These are phyloP conservation scores for Drosophila yakuba DNA, from an alignment of 1,140 invertebrate species.

Conservation along the genomic window DNA sequence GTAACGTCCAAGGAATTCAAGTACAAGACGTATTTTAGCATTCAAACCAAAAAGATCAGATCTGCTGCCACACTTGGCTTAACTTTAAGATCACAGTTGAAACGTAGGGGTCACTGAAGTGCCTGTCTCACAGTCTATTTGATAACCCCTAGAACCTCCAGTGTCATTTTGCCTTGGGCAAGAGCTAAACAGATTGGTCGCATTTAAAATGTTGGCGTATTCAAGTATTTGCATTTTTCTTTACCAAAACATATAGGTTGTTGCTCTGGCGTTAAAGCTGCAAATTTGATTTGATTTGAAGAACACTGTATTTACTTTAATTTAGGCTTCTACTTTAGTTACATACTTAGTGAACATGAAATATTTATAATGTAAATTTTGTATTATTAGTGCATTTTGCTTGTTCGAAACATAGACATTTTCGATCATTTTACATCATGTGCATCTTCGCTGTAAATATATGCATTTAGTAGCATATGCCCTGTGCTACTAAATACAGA, in stretches of 20 bases:
- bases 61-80: constrained; percentile 31
- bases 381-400: constrained; percentile 57
- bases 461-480: constrained; percentile 51
- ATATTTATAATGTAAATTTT: constrained; percentile 43
- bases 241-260: neutral
- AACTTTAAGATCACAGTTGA: constrained; percentile 43
- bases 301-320: constrained; percentile 48
- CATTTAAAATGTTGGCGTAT: constrained; percentile 54
- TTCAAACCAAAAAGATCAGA: constrained; percentile 67
- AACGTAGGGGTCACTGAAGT: constrained; percentile 46
- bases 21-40: constrained; percentile 67
- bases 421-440: constrained; percentile 27
- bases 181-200: constrained; percentile 18
- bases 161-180: constrained; percentile 25
- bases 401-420: constrained; percentile 22
- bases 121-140: constrained; percentile 54
- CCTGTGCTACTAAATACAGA: constrained; percentile 13
- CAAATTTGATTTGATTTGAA: constrained; percentile 17
- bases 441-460: constrained; percentile 62
- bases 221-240: constrained; percentile 60
- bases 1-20: constrained; percentile 26
- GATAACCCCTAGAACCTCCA: constrained; percentile 38
- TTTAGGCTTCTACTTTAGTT: constrained; percentile 33
- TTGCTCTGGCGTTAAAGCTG: neutral
- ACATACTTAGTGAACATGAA: constrained; percentile 22